Percentiles rank a stretch among this genome's conserved stretches.
Conservation (phyloP, 2,113 vertebrate genomes). For the Mirounga angustirostris region DNA sequence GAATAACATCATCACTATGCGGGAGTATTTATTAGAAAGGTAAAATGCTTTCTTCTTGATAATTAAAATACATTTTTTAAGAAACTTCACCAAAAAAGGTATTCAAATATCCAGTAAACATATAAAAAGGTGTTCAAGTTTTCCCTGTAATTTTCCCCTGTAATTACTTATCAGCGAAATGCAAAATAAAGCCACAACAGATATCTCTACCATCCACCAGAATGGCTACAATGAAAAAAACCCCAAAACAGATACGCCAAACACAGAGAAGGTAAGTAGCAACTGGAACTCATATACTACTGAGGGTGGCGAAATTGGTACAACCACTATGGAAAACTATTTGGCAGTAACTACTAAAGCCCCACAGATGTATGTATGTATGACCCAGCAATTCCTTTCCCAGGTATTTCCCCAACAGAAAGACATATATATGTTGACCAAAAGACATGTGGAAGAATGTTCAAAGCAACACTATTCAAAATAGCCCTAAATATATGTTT, state of each 20-base stretch:
- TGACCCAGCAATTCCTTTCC: not conserved
- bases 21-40: not conserved
- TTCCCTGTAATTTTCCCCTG: not conserved
- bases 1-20: not conserved
- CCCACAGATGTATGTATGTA: not conserved
- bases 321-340: not conserved
- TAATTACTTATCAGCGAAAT: conserved; percentile 27
- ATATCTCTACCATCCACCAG: not conserved
- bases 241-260: not conserved
- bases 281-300: not conserved
- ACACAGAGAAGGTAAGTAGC: not conserved
- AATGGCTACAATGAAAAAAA: conserved; percentile 29
- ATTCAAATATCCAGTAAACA: conserved; percentile 15
- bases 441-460: not conserved
- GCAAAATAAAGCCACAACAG: conserved; percentile 23
- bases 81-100: conserved; percentile 2
- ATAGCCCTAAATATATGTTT: conserved; percentile 30
- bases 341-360: not conserved
- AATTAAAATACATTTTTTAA: conserved; percentile 53
- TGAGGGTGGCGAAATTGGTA: not conserved
- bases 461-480: conserved; percentile 41
- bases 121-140: not conserved
- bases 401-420: not conserved
- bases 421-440: not conserved
- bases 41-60: not conserved